These are phyloP conservation scores for Heliangelus exortis DNA, from an alignment of 2,797 vertebrate genomes.

Conservation along the genomic window DNA sequence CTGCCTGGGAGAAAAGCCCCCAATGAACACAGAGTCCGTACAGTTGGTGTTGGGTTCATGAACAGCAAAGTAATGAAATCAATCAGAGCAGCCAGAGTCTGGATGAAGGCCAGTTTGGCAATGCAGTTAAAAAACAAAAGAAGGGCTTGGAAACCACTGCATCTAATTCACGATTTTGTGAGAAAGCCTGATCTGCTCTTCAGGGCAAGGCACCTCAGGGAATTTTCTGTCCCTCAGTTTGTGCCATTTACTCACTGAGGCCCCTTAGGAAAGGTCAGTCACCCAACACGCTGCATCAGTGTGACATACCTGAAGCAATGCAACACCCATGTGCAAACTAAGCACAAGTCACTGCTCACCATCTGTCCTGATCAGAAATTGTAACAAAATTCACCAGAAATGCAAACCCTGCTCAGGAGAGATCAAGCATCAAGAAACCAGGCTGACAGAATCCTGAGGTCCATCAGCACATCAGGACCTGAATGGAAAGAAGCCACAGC, in stretches of 20 bases:
- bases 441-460: not conserved
- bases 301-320: not conserved
- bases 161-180: not conserved
- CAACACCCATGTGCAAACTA: not conserved
- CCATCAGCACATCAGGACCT: not conserved
- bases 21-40: not conserved
- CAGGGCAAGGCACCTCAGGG: not conserved
- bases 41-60: not conserved
- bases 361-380: not conserved
- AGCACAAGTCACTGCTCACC: not conserved
- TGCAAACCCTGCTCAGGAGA: not conserved
- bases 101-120: slow-evolving; percentile 25
- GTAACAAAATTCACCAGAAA: not conserved
- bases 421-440: not conserved
- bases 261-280: not conserved
- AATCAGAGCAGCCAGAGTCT: not conserved
- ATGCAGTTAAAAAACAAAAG: not conserved
- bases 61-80: slow-evolving; percentile 9
- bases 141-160: slow-evolving; percentile 14
- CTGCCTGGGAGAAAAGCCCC: not conserved
- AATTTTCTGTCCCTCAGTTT: not conserved
- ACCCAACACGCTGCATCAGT: fast-evolving
- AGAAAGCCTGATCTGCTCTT: not conserved
- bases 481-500: slow-evolving; percentile 8
- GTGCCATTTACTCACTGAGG: not conserved